A percentile compares a stretch with the other conserved stretches of the same genome.
phyloP scores from a whole-genome alignment of 2,888 invertebrate genomes.

The Oxyteleia sp. region DNA sequence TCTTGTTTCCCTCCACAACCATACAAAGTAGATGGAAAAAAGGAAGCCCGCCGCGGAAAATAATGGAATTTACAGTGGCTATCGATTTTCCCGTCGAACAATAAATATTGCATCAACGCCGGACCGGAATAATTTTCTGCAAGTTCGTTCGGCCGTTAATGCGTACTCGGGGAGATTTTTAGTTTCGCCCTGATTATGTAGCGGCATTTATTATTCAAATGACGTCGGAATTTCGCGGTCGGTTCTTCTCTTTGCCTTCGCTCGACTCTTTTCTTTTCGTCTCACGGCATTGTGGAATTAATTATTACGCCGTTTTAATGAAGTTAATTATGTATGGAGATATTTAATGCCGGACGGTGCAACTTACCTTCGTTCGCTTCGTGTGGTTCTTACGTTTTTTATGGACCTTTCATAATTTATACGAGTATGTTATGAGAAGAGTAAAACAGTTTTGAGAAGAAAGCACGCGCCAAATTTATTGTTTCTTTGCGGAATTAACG shows the following conservation, averaged over 20 bases:
- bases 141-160: neutral
- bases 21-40: slow-evolving; percentile 27
- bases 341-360: no score
- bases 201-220: slow-evolving; percentile 3
- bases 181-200: neutral
- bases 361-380: no score
- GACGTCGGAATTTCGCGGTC: neutral
- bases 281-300: neutral
- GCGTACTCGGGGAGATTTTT: neutral
- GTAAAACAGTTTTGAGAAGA: no score
- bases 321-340: no score
- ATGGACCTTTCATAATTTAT: no score
- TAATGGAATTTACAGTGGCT: slow-evolving; percentile 39
- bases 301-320: neutral
- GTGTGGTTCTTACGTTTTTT: no score
- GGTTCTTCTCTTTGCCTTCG: neutral
- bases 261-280: neutral
- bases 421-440: no score
- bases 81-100: slow-evolving; percentile 53
- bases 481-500: no score
- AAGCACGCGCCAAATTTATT: no score
- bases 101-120: slow-evolving; percentile 42
- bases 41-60: slow-evolving; percentile 19
- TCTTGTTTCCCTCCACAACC: slow-evolving; percentile 31
- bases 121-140: slow-evolving; percentile 16